phyloP scores from a whole-genome alignment of 1,140 invertebrate species.

The Protaetia brevitarsis region DNA sequence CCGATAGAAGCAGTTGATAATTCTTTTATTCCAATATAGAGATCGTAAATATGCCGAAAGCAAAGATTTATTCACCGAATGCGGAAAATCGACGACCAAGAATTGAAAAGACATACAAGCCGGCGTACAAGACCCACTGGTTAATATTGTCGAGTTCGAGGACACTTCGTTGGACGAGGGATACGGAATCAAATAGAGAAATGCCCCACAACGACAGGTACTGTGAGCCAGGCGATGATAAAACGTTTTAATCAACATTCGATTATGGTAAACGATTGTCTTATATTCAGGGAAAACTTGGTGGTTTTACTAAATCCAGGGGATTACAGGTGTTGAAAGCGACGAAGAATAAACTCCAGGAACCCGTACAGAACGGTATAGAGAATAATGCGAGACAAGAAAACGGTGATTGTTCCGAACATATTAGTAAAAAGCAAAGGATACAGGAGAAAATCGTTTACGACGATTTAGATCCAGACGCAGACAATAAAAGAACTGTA shows the following conservation, averaged over 20 bases:
- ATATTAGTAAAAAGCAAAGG: slow-evolving; percentile 56
- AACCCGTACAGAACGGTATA: slow-evolving; percentile 44
- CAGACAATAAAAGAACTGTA: slow-evolving; percentile 47
- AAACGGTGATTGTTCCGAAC: slow-evolving; percentile 30
- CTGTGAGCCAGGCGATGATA: slow-evolving; percentile 90
- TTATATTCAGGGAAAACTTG: not conserved
- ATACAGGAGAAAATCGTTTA: slow-evolving; percentile 78
- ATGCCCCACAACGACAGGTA: slow-evolving; percentile 58
- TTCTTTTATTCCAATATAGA: slow-evolving; percentile 48
- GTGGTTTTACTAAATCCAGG: slow-evolving; percentile 20
- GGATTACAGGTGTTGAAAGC: slow-evolving; percentile 41
- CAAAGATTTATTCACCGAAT: slow-evolving; percentile 95
- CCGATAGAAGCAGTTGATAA: no score
- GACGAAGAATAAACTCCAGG: slow-evolving; percentile 49
- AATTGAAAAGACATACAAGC: slow-evolving; percentile 76
- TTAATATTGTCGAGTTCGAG: slow-evolving; percentile 77
- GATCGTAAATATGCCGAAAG: slow-evolving; percentile 81
- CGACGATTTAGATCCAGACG: slow-evolving; percentile 69
- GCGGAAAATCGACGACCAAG: slow-evolving; percentile 94
- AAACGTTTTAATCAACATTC: slow-evolving; percentile 97
- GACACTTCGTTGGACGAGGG: slow-evolving; percentile 71
- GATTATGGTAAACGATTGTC: slow-evolving; percentile 66
- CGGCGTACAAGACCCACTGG: slow-evolving; percentile 73
- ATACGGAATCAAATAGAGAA: slow-evolving; percentile 59
- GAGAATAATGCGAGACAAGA: slow-evolving; percentile 38